Base-by-base conservation (phyloP, 2,888 invertebrate genomes). In the Leistus spinibarbis region DNA sequence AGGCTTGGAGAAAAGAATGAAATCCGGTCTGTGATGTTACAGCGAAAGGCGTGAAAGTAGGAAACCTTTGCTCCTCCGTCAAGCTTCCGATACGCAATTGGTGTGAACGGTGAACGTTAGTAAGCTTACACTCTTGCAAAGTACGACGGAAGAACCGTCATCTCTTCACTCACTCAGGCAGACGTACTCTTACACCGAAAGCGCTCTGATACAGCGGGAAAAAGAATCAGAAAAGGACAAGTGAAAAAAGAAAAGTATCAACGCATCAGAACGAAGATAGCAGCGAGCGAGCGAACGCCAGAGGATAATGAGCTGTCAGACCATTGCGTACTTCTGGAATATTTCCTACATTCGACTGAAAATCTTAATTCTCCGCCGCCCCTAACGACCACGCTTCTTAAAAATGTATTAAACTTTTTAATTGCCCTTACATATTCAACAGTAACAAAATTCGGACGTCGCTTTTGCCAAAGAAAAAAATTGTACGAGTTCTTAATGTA, bases 351-450 rank as follows among this genome's bases (percentile, higher is more conserved):
- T 40, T 60, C 69, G 2, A 27, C 27, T 57, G n/a, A 13, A 57
- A n/a, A 53, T 68, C 68, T 69, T 60, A 57, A 69, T 60, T 69
- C 69, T 5, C 13, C 13, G 5, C 40, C 19, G n/a, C 22, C 20
- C 69, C 27, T 69, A 69, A 69, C 54, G 69, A 60, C 27, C 10
- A 16, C 60, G 40, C 24, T 60, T 19, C 40, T 54, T 27, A 24
- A 69, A 60, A 69, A 69, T 57, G 54, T 54, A 40, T 60, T 69
- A 57, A 60, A 69, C 40, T 57, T 69, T 69, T 69, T 69, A 69
- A 69, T 69, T 69, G 69, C 69, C 57, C 57, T 69, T 69, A 69
- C 60, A 60, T 69, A 69, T 69, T 69, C 69, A 56, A 53, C 69
- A 40, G 40, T 40, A 10, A n/a, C 1, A 40, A 40, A 2, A 40